These are phyloP conservation scores for Eristalis arbustorum DNA, from an alignment of 2,888 invertebrate species.

Conservation along the genomic window DNA sequence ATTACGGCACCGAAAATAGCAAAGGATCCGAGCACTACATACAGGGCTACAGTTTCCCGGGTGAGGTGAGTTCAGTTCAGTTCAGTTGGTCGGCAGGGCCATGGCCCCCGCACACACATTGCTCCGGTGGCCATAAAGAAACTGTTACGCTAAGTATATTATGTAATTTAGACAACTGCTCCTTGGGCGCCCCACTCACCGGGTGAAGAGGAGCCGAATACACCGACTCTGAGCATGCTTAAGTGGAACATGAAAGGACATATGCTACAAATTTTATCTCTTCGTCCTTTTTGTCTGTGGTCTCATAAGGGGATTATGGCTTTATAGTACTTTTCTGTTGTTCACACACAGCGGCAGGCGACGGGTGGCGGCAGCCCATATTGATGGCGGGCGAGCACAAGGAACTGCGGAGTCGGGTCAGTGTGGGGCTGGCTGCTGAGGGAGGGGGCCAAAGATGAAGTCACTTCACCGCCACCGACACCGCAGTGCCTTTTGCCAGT, in stretches of 20 bases:
- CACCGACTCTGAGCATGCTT: conserved; percentile 4
- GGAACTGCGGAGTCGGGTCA: conserved; percentile 31
- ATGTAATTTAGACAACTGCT: conserved; percentile 18
- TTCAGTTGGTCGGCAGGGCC: conserved; percentile 47
- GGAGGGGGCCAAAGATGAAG: conserved; percentile 49
- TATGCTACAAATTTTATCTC: conserved; percentile 60
- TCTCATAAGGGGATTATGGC: conserved; percentile 63
- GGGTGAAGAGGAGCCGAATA: background rate
- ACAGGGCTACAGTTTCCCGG: conserved; percentile 96
- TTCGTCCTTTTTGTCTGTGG: conserved; percentile 58
- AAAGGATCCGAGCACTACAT: conserved; percentile 98
- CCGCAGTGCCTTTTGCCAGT: background rate
- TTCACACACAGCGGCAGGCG: conserved; percentile 32
- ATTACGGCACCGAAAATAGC: conserved; percentile 94
- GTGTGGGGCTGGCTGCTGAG: conserved; percentile 4
- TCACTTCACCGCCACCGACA: conserved; percentile 24
- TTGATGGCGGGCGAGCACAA: conserved; percentile 21
- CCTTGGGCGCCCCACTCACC: background rate
- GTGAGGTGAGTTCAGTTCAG: conserved; percentile 92
- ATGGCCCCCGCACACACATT: background rate
- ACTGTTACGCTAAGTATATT: conserved; percentile 23
- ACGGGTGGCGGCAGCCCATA: background rate
- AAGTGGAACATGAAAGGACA: conserved; percentile 54
- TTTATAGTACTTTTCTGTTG: conserved; percentile 48
- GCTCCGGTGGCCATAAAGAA: background rate